Evolutionary conservation across 2,113 vertebrate genomes (phyloP), one percentile per base, ranked within the genome.

Genomic region (Brachyistius frenatus): DNA sequence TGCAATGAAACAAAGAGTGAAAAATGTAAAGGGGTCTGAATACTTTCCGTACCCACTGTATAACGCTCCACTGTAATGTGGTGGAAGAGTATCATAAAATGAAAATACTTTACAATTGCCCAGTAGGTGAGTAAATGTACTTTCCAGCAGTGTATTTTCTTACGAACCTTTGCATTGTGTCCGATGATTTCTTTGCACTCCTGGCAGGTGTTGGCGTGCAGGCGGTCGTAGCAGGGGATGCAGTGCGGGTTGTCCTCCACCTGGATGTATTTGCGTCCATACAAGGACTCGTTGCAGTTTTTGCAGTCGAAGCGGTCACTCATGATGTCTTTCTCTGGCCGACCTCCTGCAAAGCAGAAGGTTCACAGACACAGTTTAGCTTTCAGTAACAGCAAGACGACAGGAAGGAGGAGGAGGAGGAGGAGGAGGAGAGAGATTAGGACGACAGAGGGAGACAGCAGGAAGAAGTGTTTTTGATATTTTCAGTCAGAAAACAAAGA

Each of bases 221-320:
- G 95, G 16, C 94, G 94, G 9, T 99, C 97, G 0, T 99, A 99
- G 93, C 98, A 99, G 77, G 96, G 95, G 86, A 99, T 95, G 61
- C 98, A 99, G 94, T 98, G 97, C 0, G 97, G 97, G 2, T 95
- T 92, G 0, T 95, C 94, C 63, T 98, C 97, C 86, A 92, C 93
- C 91, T 96, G 95, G 93, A 99, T 99, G 93, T 98, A 99, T 81
- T 97, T 99, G 71, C 96, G 95, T 61, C 97, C 97, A 0, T 97
- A 97, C 66, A 99, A 81, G 86, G 97, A 96, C 94, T 98, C 96
- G 23, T 94, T 95, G 92, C 98, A 99, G 93, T 96, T 96, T 44
- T 94, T 94, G 68, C 98, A 99, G 91, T 96, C 94, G 2, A 98
- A 97, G 14, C 92, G 91, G 64, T 99, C 97, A 0, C 96, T 97